Evolutionary conservation across 1,140 invertebrate species (phyloP).

Genomic region (Drosophila grimshawi): DNA sequence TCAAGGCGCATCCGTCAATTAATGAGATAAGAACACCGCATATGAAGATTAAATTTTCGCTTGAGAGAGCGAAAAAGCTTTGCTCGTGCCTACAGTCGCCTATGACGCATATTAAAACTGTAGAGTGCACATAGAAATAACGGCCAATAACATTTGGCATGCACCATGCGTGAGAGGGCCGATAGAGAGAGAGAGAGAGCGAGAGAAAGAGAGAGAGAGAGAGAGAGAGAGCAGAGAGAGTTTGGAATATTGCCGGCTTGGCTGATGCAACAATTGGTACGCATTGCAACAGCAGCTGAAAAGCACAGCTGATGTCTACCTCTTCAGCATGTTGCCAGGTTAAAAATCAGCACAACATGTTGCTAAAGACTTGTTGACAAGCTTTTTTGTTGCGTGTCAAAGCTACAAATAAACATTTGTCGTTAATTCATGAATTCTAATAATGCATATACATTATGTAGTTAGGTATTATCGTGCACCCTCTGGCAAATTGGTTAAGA

Average conservation of each 20-base stretch:
- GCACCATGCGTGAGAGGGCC: slow-evolving; percentile 42
- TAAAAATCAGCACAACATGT: slow-evolving; percentile 15
- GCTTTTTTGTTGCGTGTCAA: slow-evolving; percentile 4
- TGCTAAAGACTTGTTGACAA: slow-evolving; percentile 18
- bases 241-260: slow-evolving; percentile 39
- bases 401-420: not conserved
- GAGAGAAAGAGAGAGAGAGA: not conserved
- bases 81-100: not conserved
- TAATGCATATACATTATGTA: slow-evolving; percentile 2
- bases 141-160: slow-evolving; percentile 6
- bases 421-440: slow-evolving; percentile 3
- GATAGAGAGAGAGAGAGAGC: not conserved
- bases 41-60: not conserved
- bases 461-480: not conserved
- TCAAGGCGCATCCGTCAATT: not conserved
- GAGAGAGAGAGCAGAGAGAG: not conserved
- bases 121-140: slow-evolving; percentile 5
- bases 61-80: too few relatives aligned
- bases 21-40: not conserved
- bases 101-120: not conserved
- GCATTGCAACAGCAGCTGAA: slow-evolving; percentile 62
- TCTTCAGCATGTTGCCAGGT: slow-evolving; percentile 39
- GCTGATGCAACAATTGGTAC: slow-evolving; percentile 72
- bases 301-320: slow-evolving; percentile 43
- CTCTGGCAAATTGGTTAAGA: not conserved